Evolutionary conservation across 2,797 vertebrate genomes (phyloP).

Genomic region (Hippocampus kuda): DNA sequence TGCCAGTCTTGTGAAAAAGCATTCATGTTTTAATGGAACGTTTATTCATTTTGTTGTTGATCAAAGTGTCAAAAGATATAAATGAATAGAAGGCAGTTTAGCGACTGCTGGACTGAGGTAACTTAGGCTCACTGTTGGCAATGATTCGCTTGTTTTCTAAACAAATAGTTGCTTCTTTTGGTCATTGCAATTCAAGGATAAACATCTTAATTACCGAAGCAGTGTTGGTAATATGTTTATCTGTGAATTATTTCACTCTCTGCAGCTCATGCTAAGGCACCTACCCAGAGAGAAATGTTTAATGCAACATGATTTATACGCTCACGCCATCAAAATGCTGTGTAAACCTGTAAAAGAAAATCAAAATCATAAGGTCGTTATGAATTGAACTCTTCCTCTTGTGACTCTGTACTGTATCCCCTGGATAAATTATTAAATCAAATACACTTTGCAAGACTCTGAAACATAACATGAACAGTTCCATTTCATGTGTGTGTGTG

Average conservation of each 20-base stretch:
- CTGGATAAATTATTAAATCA: background rate
- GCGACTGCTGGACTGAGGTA: slow-evolving; percentile 18
- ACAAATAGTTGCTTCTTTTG: background rate
- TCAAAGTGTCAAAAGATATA: slow-evolving; percentile 37
- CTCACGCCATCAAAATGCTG: background rate
- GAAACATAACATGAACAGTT: slow-evolving; percentile 13
- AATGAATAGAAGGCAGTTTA: slow-evolving; percentile 13
- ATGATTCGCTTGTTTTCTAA: background rate
- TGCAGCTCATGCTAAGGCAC: slow-evolving; percentile 18
- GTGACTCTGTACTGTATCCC: background rate
- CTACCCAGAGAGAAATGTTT: slow-evolving; percentile 18
- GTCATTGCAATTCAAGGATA: slow-evolving; percentile 28
- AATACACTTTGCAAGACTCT: background rate
- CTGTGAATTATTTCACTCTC: slow-evolving; percentile 25
- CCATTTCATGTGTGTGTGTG: slow-evolving; percentile 14
- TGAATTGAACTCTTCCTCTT: background rate
- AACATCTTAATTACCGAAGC: slow-evolving; percentile 13
- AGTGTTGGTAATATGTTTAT: slow-evolving; percentile 8
- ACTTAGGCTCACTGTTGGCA: background rate
- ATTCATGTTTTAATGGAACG: slow-evolving; percentile 30
- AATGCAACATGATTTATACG: background rate
- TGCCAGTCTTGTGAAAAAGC: slow-evolving; percentile 47
- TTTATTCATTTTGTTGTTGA: slow-evolving; percentile 23
- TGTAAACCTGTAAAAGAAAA: background rate
- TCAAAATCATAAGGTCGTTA: background rate